Evolutionary conservation across 1,140 invertebrate species (phyloP), one percentile per base, ranked within the genome.

Genomic region (Leptopilina boulardi): DNA sequence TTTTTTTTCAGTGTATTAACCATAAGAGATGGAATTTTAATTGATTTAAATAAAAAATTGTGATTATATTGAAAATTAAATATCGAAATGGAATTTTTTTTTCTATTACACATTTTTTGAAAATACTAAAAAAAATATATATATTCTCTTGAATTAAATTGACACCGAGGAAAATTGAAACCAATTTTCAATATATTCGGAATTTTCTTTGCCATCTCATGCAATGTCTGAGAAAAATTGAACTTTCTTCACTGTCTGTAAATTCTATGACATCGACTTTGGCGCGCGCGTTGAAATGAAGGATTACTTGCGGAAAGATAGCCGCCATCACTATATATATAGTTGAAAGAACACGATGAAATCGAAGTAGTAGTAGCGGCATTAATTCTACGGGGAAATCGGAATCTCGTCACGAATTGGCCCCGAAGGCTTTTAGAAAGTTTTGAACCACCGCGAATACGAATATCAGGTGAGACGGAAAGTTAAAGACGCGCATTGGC

Each of bases 371-470:
- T n/a, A n/a, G n/a, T n/a, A n/a, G n/a, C n/a, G n/a, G 59, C 59
- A 66, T 66, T 66, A 66, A 66, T 66, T 66, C 59, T 66, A 30
- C 21, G 26, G 59, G 59, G 59, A 66, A 66, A 66, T 66, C 59
- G 59, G 59, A 66, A 66, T 66, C 59, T 66, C 59, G 59, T 66
- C 59, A 66, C 59, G 59, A 66, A 66, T 66, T 66, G 59, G 59
- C 59, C 59, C 23, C 59, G 59, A 26, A 66, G 59, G 59, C 23
- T 66, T 66, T 66, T 30, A 66, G n/a, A 66, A 38, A 66, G 59
- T 66, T n/a, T 59, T 30, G 59, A 18, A 30, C 59, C 21, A 30
- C 59, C 21, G 59, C 21, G 59, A n/a, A 30, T 13, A 66, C 59
- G 59, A 66, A 13, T n/a, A 66, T 66, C 23, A 30, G 26, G 56